Evolutionary conservation across 2,888 invertebrate genomes (phyloP).

Genomic region (Leucoma salicis): DNA sequence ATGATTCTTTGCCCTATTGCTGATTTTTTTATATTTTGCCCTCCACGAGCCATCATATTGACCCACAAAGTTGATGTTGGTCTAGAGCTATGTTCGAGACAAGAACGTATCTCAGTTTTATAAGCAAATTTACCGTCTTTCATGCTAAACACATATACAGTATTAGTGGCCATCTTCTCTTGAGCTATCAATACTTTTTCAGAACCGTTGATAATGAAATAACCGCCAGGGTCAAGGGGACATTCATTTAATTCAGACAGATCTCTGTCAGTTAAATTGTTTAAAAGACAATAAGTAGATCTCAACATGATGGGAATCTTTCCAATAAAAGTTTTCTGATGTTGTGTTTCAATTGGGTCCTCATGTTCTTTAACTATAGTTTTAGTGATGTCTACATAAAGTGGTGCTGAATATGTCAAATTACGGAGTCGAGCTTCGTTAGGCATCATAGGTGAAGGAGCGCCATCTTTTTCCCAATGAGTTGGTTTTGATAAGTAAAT

Average conservation of each 20-base stretch:
- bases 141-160: constrained; percentile 99
- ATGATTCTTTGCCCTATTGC: constrained; percentile 99
- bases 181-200: constrained; percentile 99
- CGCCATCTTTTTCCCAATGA: constrained; percentile 99
- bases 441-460: constrained; percentile 99
- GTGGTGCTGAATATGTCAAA: constrained; percentile 98
- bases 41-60: constrained; percentile 99
- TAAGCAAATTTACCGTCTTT: constrained; percentile 99
- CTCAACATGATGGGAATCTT: constrained; percentile 99
- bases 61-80: constrained; percentile 99
- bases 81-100: constrained; percentile 87
- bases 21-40: constrained; percentile 98
- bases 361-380: constrained; percentile 95
- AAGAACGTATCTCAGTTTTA: constrained; percentile 98
- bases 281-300: constrained; percentile 97
- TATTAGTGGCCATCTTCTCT: constrained; percentile 99
- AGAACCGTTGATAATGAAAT: constrained; percentile 99
- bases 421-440: constrained; percentile 99
- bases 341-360: constrained; percentile 92
- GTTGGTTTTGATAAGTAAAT: constrained; percentile 99
- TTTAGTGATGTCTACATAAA: constrained; percentile 99
- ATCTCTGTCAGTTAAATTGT: constrained; percentile 98
- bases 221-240: constrained; percentile 99
- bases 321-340: constrained; percentile 88
- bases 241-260: constrained; percentile 99